Evolutionary conservation across 2,888 invertebrate genomes (phyloP).

Genomic region (Dimorphilus gyrociliatus): DNA sequence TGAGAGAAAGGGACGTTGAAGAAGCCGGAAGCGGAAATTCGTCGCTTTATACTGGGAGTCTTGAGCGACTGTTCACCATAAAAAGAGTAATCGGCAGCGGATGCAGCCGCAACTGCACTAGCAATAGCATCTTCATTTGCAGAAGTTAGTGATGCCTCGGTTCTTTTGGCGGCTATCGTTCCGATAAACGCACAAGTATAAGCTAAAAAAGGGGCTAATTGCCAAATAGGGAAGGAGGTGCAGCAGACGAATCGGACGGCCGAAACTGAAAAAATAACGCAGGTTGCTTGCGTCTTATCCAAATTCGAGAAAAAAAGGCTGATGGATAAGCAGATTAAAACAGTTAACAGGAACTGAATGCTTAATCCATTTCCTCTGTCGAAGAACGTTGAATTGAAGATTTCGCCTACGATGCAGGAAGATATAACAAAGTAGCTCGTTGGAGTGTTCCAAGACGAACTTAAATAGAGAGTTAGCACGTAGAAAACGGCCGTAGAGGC

Average conservation of each 20-base stretch:
- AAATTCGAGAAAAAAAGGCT: constrained; percentile 27
- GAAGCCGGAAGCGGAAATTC: constrained; percentile 28
- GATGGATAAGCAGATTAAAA: constrained; percentile 22
- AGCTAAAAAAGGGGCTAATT: constrained; percentile 24
- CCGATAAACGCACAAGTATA: constrained; percentile 31
- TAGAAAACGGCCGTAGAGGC: constrained; percentile 27
- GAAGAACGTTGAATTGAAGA: constrained; percentile 23
- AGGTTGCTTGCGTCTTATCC: constrained; percentile 24
- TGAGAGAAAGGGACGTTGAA: constrained; percentile 22
- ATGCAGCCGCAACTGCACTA: too few species aligned
- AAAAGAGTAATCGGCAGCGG: too few species aligned
- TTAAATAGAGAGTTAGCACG: constrained; percentile 29
- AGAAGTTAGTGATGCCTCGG: constrained; percentile 31
- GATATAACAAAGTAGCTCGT: constrained; percentile 33
- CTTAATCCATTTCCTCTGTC: constrained; percentile 8
- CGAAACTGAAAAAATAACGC: constrained; percentile 26
- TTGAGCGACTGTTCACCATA: constrained; percentile 32
- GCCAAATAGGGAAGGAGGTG: constrained; percentile 20
- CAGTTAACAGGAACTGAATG: constrained; percentile 22
- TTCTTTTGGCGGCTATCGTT: constrained; percentile 30
- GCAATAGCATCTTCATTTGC: too few species aligned
- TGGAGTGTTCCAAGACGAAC: constrained; percentile 31
- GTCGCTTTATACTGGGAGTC: constrained; percentile 29
- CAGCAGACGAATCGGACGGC: constrained; percentile 29
- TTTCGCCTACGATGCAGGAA: constrained; percentile 32